Percentiles rank a stretch among this genome's conserved stretches.
phyloP scores from a whole-genome alignment of 2,888 invertebrate genomes.

The Leistus spinibarbis region DNA sequence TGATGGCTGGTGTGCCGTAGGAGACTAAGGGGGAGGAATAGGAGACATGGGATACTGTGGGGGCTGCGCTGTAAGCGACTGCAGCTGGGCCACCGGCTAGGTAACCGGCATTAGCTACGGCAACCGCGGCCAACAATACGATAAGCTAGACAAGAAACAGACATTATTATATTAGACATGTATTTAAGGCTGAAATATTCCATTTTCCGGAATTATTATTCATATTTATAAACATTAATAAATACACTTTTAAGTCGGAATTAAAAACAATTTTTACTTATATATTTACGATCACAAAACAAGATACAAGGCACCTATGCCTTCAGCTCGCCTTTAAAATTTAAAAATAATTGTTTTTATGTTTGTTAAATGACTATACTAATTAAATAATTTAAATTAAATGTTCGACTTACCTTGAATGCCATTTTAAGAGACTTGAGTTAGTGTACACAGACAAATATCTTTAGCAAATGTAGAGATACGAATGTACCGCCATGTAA shows the following conservation, averaged over 20 bases:
- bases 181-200: background rate
- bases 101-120: conserved; percentile 58
- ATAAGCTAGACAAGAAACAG: conserved; percentile 2
- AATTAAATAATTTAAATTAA: too few species aligned
- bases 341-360: too few species aligned
- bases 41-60: conserved; percentile 43
- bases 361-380: too few species aligned
- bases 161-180: background rate
- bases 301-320: too few species aligned
- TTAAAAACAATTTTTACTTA: too few species aligned
- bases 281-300: too few species aligned
- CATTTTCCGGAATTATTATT: too few species aligned
- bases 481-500: background rate
- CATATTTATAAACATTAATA: too few species aligned
- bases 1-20: conserved; percentile 57
- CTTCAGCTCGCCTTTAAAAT: background rate
- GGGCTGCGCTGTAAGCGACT: conserved; percentile 48
- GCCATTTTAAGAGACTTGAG: background rate
- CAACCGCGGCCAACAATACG: conserved; percentile 53
- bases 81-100: conserved; percentile 51
- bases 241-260: too few species aligned
- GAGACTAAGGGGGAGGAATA: conserved; percentile 47
- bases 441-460: background rate
- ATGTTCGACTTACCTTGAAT: background rate
- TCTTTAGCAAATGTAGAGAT: background rate